Conservation (phyloP, 2,113 vertebrate species). For the Megaptera novaeangliae region DNA sequence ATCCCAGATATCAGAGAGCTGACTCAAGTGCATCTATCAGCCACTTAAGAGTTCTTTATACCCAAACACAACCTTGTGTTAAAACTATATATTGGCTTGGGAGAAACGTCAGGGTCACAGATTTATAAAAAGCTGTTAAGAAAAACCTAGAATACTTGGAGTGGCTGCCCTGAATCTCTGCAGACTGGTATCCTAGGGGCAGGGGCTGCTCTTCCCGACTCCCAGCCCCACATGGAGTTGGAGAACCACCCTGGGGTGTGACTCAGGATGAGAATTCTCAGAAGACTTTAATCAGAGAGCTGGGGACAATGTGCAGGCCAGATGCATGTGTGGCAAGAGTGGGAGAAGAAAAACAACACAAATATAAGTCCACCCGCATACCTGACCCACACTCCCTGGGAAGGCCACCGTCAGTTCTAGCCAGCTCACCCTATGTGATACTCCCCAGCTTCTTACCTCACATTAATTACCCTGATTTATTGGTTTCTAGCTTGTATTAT, state of each 20-base stretch:
- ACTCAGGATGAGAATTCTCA: background rate
- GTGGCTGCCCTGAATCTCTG: background rate
- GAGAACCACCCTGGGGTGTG: background rate
- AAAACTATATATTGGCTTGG: background rate
- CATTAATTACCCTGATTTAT: too few species aligned
- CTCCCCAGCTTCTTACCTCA: background rate
- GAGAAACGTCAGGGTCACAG: background rate
- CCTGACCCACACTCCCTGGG: background rate
- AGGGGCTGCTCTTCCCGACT: rapidly evolving
- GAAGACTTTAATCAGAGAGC: background rate
- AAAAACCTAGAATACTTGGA: background rate
- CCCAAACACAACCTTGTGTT: background rate
- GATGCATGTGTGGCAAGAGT: background rate
- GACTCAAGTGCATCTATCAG: background rate
- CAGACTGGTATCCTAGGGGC: background rate
- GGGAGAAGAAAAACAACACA: background rate
- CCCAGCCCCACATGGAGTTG: background rate
- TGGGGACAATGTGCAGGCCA: background rate
- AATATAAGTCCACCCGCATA: too few species aligned
- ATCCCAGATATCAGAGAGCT: background rate
- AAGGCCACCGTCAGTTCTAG: background rate
- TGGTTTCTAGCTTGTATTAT: background rate
- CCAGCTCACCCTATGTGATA: background rate
- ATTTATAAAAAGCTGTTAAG: background rate
- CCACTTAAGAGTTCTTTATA: background rate